Evolutionary conservation across 2,113 vertebrate species (phyloP).

Genomic region (Epinephelus cyanopodus): DNA sequence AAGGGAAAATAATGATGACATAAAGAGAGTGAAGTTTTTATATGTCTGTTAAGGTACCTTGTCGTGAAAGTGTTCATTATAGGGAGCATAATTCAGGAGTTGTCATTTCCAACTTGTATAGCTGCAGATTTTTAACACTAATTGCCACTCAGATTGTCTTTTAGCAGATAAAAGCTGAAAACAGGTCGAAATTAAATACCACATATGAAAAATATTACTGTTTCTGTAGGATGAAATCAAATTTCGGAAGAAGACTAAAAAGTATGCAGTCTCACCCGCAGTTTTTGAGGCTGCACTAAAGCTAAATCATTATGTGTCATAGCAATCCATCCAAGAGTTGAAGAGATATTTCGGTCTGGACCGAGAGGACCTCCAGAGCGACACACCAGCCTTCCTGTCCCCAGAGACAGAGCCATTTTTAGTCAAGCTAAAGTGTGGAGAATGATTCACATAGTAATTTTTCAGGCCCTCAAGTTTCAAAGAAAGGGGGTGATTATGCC

Average conservation of each 20-base stretch:
- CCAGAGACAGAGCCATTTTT: too few relatives aligned
- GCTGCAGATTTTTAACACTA: slow-evolving; percentile 3
- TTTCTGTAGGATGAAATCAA: background rate
- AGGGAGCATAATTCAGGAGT: background rate
- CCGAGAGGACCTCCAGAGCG: background rate
- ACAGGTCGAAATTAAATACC: background rate
- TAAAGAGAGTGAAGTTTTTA: background rate
- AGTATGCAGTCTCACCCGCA: background rate
- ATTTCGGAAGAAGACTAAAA: background rate
- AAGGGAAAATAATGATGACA: slow-evolving; percentile 21
- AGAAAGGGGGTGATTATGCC: background rate
- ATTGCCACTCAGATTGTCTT: background rate
- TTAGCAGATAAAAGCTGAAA: background rate
- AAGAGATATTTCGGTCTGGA: background rate
- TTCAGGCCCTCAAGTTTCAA: slow-evolving; percentile 4
- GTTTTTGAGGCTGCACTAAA: background rate
- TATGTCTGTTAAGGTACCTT: background rate
- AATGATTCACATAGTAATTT: background rate
- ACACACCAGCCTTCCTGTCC: too few relatives aligned
- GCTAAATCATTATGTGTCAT: background rate
- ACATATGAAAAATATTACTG: background rate
- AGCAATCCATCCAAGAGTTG: background rate
- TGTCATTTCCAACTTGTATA: background rate
- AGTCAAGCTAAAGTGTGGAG: too few relatives aligned
- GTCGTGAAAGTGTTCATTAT: slow-evolving; percentile 2